These are phyloP conservation scores for Zele albiditarsus DNA, from an alignment of 2,888 invertebrate genomes.

Conservation along the genomic window DNA sequence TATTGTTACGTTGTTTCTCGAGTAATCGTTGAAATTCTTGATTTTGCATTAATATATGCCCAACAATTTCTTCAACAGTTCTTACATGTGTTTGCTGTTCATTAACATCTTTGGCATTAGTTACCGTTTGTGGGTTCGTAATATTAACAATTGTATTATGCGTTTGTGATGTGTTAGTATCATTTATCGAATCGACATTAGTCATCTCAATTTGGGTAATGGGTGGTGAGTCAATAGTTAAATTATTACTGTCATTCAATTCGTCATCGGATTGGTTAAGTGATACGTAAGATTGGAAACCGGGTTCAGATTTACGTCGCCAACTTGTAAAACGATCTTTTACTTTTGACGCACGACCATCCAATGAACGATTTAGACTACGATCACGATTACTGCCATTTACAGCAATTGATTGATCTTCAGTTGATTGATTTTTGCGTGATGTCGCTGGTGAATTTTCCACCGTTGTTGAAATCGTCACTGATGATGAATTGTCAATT, in stretches of 20 bases:
- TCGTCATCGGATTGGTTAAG: slow-evolving; percentile 67
- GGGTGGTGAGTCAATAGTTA: not conserved
- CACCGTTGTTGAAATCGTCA: slow-evolving; percentile 53
- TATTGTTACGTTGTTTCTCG: slow-evolving; percentile 81
- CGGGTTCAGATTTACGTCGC: slow-evolving; percentile 84
- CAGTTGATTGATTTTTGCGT: slow-evolving; percentile 37
- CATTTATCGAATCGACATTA: slow-evolving; percentile 16
- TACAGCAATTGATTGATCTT: slow-evolving; percentile 51
- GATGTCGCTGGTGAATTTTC: slow-evolving; percentile 65
- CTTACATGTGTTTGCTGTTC: slow-evolving; percentile 64
- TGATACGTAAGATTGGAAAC: slow-evolving; percentile 72
- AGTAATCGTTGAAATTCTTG: slow-evolving; percentile 86
- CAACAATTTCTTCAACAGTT: slow-evolving; percentile 85
- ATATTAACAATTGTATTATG: slow-evolving; percentile 28
- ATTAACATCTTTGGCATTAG: slow-evolving; percentile 39
- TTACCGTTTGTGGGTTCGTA: slow-evolving; percentile 33
- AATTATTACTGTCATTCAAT: slow-evolving; percentile 36
- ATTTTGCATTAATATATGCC: slow-evolving; percentile 87
- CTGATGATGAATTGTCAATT: slow-evolving; percentile 60
- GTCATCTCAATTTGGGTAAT: slow-evolving; percentile 24
- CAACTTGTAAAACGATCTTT: slow-evolving; percentile 77
- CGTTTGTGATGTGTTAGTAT: slow-evolving; percentile 28
- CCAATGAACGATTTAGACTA: slow-evolving; percentile 63
- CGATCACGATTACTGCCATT: slow-evolving; percentile 60
- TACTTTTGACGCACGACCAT: slow-evolving; percentile 66